Base-by-base conservation (phyloP, 2,113 vertebrate genomes). In the Cyanistes caeruleus region DNA sequence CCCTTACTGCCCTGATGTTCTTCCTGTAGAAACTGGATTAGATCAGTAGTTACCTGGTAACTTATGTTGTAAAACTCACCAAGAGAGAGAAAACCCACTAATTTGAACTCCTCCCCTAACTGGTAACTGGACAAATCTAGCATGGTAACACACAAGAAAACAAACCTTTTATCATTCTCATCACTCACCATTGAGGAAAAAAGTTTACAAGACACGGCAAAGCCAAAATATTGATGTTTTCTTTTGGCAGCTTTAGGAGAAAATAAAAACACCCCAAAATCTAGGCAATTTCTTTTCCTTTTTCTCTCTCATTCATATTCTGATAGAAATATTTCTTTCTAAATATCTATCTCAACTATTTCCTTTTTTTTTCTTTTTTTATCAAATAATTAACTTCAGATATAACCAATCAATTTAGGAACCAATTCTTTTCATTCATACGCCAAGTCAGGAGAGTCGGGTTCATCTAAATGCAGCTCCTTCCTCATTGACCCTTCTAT, bases 401-500 rank as follows among this genome's bases (percentile, higher is more conserved):
- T 62, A 92, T 23, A 90, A 85, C 27, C 46, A 68, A 31, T 63
- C 30, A 70, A 44, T 80, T 80, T 55, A 75, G 65, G 21, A 94
- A 83, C 2, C 35, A 90, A 88, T 81, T 89, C 7, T 74, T 83
- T 84, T 67, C 18, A 70, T 63, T 46, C 98, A 0, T 98, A 98
- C 98, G 96, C 97, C n/a, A 98, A 98, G 77, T 99, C 99, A 48
- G 99, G 98, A 53, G 99, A 98, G 39, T 99, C 99, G 0, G 99
- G 98, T 76, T 99, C 99, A 91, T 99, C 99, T 98, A 99, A 97
- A 97, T 99, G 98, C 48, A 99, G 98, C 73, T 99, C 99, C 95
- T 99, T 99, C 86, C 99, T 98, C 99, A 99, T 99, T 20, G 99
- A 99, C 28, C 99, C 99, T 98, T 99, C 99, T 73, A 99, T 99